Base-by-base conservation (phyloP, 2,113 vertebrate genomes). In the Corapipo altera region DNA sequence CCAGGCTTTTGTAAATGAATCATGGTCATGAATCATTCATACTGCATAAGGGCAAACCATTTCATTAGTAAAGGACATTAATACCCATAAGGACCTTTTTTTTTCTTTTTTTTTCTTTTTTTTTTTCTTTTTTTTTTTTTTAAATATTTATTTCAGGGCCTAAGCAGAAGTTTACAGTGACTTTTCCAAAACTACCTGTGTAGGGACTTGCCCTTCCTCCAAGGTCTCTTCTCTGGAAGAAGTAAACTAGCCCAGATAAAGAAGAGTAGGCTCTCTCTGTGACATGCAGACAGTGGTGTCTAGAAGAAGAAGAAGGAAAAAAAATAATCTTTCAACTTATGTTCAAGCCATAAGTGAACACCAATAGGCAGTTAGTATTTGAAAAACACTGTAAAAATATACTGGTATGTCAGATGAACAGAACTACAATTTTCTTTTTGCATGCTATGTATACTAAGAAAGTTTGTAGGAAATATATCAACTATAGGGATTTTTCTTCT, bases 141-240 rank as follows among this genome's bases (percentile, higher is more conserved):
- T 51, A 0, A 4, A 5, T 0, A 1, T 43, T 54, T 81, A 41
- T 55, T 89, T 72, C 72, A 11, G 4, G 2, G 8, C 2, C 5
- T 74, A 37, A 74, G 26, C 11, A n/a, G 22, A 82, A 71, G 15
- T 33, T 82, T 70, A 37, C 12, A 37, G 14, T n/a, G 48, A 78
- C 33, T 71, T 89, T 75, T 52, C 33, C 22, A 59, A 41, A 80
- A 41, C 5, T 35, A 18, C 4, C 11, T 20, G 5, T 23, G 22
- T 28, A 59, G 20, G 8, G 14, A 39, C 17, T 77, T 71, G 51
- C 12, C 15, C 5, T 52, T 85, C 11, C 20, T 69, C 28, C 12
- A n/a, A 26, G 9, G 17, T 67, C 8, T 72, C 14, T 61, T 79
- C 58, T 39, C 58, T 39, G 41, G n/a, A 92, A 65, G 12, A 75